Base-by-base conservation (phyloP, 2,797 vertebrate genomes). In the Tympanoctomys barrerae region DNA sequence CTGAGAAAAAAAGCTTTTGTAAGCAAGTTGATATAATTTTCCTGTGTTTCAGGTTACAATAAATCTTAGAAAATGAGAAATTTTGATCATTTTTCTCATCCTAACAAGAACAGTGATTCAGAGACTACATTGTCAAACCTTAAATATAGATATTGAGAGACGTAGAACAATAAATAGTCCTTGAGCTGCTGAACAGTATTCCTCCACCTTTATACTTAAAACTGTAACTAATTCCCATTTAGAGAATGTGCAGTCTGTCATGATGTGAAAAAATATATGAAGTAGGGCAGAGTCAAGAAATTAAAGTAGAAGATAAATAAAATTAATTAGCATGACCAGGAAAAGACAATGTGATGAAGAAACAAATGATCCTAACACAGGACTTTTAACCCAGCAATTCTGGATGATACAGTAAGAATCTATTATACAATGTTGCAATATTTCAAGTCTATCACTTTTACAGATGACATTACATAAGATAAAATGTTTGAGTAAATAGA, bases 401-500 rank as follows among this genome's bases (percentile, higher is more conserved):
- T 14, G 10, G 3, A 0, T 91, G 49, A 87, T 78, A 66, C 36
- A 16, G 52, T 86, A 24, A 83, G 7, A 83, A 85, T 71, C 22
- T 91, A 71, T 89, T 82, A 75, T 28, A 71, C 39, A 82, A 49
- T 1, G 8, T 18, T 92, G 21, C 73, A 84, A n/a, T 7, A 82
- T 54, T 39, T 96, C 26, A 95, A 70, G 70, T 31, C 28, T 96
- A 24, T 86, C 61, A 52, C 79, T 94, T 95, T 89, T 71, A 89
- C 21, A 52, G 22, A 52, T 82, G 24, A 61, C 68, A 19, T 89
- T 66, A 2, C 13, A 31, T 66, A 66, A 39, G 16, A n/a, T 54
- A 95, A 92, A 6, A 5, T 10, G 86, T 93, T 24, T 46, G 36
- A 89, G 14, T 64, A 93, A 80, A 52, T 57, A 83, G 71, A 73